Evolutionary conservation across 2,888 invertebrate genomes (phyloP).

Genomic region (Bombylius major): DNA sequence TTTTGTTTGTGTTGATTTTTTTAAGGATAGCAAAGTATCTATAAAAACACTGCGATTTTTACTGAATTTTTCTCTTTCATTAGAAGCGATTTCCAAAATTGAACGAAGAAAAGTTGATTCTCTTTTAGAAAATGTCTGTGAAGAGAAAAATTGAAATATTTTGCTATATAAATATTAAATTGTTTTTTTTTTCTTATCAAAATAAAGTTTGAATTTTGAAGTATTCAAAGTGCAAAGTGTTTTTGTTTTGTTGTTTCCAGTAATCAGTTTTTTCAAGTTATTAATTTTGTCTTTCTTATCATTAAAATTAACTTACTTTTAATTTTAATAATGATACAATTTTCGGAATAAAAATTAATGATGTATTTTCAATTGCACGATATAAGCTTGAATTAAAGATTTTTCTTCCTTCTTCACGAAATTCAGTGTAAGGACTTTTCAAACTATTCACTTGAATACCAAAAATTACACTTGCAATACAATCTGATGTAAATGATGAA

Average conservation of each 20-base stretch:
- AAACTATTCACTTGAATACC: slow-evolving; percentile 29
- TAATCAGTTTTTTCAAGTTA: too few species aligned
- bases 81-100: too few species aligned
- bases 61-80: background rate
- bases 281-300: too few species aligned
- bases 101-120: too few species aligned
- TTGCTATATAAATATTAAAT: background rate
- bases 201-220: too few species aligned
- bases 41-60: slow-evolving; percentile 4
- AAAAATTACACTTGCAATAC: slow-evolving; percentile 30
- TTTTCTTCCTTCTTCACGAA: slow-evolving; percentile 22
- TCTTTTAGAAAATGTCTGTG: too few species aligned
- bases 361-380: slow-evolving; percentile 24
- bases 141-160: background rate
- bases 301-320: slow-evolving; percentile 17
- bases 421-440: slow-evolving; percentile 26
- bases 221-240: too few species aligned
- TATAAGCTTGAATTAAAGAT: slow-evolving; percentile 19
- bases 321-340: slow-evolving; percentile 21
- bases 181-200: background rate
- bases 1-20: slow-evolving; percentile 6
- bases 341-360: slow-evolving; percentile 29
- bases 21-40: background rate
- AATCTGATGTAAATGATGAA: slow-evolving; percentile 28
- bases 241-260: too few species aligned